These are phyloP conservation scores for Stenurella melanura DNA, from an alignment of 2,888 invertebrate genomes.

Conservation along the genomic window DNA sequence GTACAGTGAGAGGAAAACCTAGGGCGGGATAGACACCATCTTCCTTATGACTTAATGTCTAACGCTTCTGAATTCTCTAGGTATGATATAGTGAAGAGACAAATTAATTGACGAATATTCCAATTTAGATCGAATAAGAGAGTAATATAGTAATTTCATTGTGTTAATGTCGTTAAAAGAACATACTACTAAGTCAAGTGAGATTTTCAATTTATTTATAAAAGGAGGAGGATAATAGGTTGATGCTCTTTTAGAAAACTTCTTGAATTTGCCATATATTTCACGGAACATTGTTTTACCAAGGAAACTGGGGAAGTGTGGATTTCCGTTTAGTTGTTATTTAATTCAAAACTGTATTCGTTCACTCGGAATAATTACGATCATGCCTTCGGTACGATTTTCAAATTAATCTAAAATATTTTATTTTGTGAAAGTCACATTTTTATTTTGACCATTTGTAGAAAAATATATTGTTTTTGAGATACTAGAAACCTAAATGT, in stretches of 20 bases:
- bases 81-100: no score
- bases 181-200: neutral
- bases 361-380: neutral
- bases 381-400: neutral
- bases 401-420: neutral
- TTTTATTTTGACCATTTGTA: neutral
- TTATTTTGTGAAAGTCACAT: neutral
- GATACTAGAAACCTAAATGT: no score
- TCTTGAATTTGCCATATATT: neutral
- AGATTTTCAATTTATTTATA: neutral
- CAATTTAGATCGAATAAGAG: no score
- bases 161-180: no score
- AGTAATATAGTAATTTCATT: no score
- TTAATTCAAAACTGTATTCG: neutral
- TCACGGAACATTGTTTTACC: neutral
- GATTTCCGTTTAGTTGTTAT: neutral
- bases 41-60: no score
- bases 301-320: constrained; percentile 1
- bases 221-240: neutral
- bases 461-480: no score
- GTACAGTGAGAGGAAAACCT: no score
- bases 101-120: no score
- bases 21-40: no score
- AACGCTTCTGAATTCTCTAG: no score
- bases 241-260: neutral